Conservation (phyloP, 2,888 invertebrate species). For the Zelleria hepariella region DNA sequence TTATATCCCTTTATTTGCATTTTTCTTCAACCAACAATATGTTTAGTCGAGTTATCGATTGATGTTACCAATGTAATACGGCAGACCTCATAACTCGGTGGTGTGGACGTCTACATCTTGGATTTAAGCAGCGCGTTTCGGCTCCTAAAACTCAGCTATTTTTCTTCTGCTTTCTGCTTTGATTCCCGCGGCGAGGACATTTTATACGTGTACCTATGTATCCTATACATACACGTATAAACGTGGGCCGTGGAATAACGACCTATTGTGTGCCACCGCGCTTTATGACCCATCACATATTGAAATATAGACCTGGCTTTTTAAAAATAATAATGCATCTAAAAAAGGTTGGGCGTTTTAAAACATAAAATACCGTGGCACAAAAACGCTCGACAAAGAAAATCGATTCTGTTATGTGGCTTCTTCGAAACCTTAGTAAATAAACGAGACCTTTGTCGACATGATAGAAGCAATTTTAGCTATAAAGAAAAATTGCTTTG, state of each 20-base stretch:
- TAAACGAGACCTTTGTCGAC: too few relatives aligned
- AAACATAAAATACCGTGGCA: conserved; percentile 10
- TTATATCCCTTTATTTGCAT: not conserved
- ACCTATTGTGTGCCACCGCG: not conserved
- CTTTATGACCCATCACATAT: not conserved
- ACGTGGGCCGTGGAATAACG: not conserved
- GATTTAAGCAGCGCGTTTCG: too few relatives aligned
- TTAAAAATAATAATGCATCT: not conserved
- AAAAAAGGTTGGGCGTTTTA: not conserved
- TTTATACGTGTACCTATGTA: too few relatives aligned
- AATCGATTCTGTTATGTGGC: not conserved
- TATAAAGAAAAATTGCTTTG: too few relatives aligned
- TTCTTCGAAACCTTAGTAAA: not conserved
- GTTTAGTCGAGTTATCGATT: too few relatives aligned
- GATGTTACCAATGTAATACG: too few relatives aligned
- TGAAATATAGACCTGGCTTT: conserved; percentile 3
- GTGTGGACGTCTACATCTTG: too few relatives aligned
- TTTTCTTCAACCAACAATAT: not conserved
- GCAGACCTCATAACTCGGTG: too few relatives aligned
- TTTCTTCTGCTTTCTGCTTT: too few relatives aligned
- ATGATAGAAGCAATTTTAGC: too few relatives aligned
- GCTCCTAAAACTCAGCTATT: not conserved
- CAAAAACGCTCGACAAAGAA: not conserved
- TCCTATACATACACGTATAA: too few relatives aligned
- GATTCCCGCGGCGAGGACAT: too few relatives aligned